Percentiles rank a stretch among this genome's conserved stretches.
These are phyloP conservation scores for Lasioglossum lativentre DNA, from an alignment of 2,888 invertebrate species.

Conservation along the genomic window DNA sequence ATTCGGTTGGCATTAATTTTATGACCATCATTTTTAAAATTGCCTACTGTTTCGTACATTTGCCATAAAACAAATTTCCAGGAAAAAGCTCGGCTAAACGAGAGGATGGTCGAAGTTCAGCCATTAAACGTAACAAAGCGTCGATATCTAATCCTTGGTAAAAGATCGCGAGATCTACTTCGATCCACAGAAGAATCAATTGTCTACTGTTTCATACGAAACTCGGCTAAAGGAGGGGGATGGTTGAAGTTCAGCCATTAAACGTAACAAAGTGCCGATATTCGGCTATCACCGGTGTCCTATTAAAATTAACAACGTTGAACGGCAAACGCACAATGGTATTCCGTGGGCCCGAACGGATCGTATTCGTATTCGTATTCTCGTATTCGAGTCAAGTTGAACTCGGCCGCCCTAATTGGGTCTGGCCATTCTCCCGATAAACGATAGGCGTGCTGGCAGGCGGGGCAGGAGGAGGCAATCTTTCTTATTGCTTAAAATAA, in stretches of 20 bases:
- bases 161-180: background rate
- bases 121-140: background rate
- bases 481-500: slow-evolving; percentile 44
- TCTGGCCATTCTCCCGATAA: slow-evolving; percentile 47
- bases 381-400: slow-evolving; percentile 41
- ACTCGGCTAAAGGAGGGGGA: background rate
- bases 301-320: slow-evolving; percentile 57
- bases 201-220: background rate
- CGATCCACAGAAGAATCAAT: slow-evolving; percentile 6
- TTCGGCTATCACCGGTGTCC: slow-evolving; percentile 27
- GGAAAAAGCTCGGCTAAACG: background rate
- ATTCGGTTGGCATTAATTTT: no score
- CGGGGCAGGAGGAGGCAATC: background rate
- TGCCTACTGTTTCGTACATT: background rate
- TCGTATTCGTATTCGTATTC: slow-evolving; percentile 39
- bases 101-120: background rate
- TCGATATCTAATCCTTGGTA: background rate
- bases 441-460: slow-evolving; percentile 27
- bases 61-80: background rate
- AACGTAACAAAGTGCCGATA: slow-evolving; percentile 10
- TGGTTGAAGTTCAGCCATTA: slow-evolving; percentile 7
- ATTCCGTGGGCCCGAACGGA: slow-evolving; percentile 24
- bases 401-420: slow-evolving; percentile 43
- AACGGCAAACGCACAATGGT: slow-evolving; percentile 39
- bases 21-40: no score